A percentile compares a stretch with the other conserved stretches of the same genome.
Conservation (phyloP, 2,888 invertebrate species). For the Sinohyriopsis cumingii region DNA sequence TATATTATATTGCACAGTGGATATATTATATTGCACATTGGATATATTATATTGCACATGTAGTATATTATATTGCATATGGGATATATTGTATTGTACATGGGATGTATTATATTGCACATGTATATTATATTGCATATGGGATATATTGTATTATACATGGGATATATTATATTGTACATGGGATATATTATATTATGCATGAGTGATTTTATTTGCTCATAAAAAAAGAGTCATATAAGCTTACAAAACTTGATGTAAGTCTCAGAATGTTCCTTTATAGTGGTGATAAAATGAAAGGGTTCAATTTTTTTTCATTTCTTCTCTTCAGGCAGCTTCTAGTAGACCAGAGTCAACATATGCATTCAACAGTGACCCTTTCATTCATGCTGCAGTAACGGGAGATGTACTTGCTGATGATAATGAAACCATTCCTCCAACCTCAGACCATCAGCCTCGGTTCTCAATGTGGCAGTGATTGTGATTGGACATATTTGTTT, state of each 20-base stretch:
- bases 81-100: too few species aligned
- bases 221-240: too few species aligned
- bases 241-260: not conserved
- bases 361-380: constrained; percentile 50
- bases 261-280: not conserved
- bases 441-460: constrained; percentile 32
- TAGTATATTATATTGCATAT: too few species aligned
- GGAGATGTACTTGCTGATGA: constrained; percentile 59
- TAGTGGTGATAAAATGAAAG: not conserved
- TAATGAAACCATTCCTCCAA: not conserved
- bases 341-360: constrained; percentile 45
- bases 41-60: too few species aligned
- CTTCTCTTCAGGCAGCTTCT: constrained; percentile 47
- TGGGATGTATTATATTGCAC: too few species aligned
- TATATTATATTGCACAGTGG: too few species aligned
- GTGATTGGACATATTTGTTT: too few species aligned
- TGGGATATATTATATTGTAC: too few species aligned
- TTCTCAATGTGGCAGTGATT: constrained; percentile 51
- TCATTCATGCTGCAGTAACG: constrained; percentile 54
- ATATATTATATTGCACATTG: too few species aligned
- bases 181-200: too few species aligned
- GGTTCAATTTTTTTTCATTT: not conserved
- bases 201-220: not conserved
- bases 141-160: too few species aligned
- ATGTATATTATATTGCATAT: too few species aligned